phyloP scores from a whole-genome alignment of 2,797 vertebrate species.

The Emydoidea blandingii region DNA sequence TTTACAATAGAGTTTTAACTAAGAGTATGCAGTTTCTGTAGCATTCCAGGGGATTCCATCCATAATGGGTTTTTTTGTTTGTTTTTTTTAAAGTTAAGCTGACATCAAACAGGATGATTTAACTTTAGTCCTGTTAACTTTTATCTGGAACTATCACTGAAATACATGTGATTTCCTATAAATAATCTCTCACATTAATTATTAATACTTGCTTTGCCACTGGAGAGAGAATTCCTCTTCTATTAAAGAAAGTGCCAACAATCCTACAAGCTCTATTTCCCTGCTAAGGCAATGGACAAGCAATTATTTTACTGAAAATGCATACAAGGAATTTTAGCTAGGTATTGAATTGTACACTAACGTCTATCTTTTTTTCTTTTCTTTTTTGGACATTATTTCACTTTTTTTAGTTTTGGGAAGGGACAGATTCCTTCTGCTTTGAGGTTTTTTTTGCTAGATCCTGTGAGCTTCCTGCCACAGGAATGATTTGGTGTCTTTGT shows the following conservation, averaged over 20 bases:
- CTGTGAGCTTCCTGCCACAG: rapidly evolving
- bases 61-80: background rate
- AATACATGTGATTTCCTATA: background rate
- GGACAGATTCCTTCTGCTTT: background rate
- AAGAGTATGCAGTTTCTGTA: background rate
- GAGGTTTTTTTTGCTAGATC: background rate
- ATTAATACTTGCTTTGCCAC: background rate
- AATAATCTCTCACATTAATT: background rate
- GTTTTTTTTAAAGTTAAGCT: background rate
- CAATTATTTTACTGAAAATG: background rate
- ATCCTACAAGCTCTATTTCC: background rate
- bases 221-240: background rate
- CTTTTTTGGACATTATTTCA: background rate
- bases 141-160: background rate
- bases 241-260: background rate
- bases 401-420: background rate
- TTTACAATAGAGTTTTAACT: background rate
- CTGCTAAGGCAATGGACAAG: background rate
- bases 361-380: background rate
- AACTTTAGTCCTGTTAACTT: background rate
- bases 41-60: background rate
- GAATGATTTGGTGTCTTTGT: background rate
- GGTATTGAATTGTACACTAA: background rate
- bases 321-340: background rate
- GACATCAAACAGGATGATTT: background rate